Evolutionary conservation across 2,888 invertebrate species (phyloP), one percentile per base, ranked within the genome.

Genomic region (Myathropa florea): DNA sequence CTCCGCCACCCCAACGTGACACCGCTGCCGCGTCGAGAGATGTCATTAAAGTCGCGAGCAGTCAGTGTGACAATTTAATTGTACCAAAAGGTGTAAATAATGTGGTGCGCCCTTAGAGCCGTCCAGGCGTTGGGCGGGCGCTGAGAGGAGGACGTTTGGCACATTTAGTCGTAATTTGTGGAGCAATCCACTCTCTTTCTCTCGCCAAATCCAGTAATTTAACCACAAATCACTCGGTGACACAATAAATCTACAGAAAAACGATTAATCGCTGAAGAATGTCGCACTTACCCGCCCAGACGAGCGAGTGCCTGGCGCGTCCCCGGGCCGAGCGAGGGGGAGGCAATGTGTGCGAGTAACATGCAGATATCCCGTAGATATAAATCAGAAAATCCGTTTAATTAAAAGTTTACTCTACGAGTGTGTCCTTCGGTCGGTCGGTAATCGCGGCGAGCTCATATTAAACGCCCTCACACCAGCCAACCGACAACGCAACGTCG

Each of bases 181-280:
- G 61, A 67, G 33, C 73, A 71, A 23, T 26, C 21, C 67, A 57
- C 39, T 72, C 71, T 53, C 67, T 24, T 67, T 36, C 73, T 60
- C 26, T 30, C 21, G 75, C 28, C 75, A 76, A 83, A 87, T 83
- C 79, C 80, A 71, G 79, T 83, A 87, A 87, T 87, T 83, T 73
- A 81, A 88, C 88, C 88, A 88, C 88, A 88, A 88, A 88, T 88
- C 88, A 88, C 88, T 82, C 86, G 77, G 88, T 88, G 88, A 88
- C 88, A 88, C 83, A 84, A 88, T 88, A 88, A 88, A 88, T 88
- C 88, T 83, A 88, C 85, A 88, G 88, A 79, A 86, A 88, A 88
- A 88, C 88, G 88, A 88, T 88, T 87, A 88, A 88, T 88, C 79
- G 88, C 76, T 71, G 67, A 83, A 82, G 87, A 83, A 86, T 88